Evolutionary conservation across 2,113 vertebrate species (phyloP).

Genomic region (Lutjanus erythropterus): DNA sequence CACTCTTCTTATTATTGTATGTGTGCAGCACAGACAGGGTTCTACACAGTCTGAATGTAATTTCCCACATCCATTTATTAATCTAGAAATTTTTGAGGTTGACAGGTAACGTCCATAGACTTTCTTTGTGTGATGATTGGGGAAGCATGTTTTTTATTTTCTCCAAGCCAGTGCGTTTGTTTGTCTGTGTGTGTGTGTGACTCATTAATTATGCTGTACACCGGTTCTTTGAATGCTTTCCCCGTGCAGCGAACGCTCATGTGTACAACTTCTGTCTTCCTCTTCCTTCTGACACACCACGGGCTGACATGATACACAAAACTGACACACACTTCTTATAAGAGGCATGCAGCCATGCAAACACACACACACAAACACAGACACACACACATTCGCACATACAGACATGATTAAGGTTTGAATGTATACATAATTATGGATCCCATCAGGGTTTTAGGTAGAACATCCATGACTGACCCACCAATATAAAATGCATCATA

Average conservation of each 20-base stretch:
- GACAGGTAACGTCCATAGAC: not conserved
- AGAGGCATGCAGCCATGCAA: not conserved
- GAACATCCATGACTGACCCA: not conserved
- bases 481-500: not conserved
- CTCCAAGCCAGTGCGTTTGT: not conserved
- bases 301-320: not conserved
- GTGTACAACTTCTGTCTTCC: not conserved
- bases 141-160: not conserved
- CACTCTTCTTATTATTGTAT: not conserved
- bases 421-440: not conserved
- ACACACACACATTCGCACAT: no score
- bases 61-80: not conserved
- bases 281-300: not conserved
- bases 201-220: not conserved
- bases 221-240: constrained; percentile 8
- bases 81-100: not conserved
- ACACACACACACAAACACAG: no score
- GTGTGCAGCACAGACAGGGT: not conserved
- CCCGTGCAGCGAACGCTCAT: not conserved
- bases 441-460: not conserved
- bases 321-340: not conserved
- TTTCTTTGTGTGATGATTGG: not conserved
- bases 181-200: not conserved
- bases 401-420: no score
- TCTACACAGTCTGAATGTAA: not conserved